Evolutionary conservation across 2,113 vertebrate genomes (phyloP).

Genomic region (Rallus limicola): DNA sequence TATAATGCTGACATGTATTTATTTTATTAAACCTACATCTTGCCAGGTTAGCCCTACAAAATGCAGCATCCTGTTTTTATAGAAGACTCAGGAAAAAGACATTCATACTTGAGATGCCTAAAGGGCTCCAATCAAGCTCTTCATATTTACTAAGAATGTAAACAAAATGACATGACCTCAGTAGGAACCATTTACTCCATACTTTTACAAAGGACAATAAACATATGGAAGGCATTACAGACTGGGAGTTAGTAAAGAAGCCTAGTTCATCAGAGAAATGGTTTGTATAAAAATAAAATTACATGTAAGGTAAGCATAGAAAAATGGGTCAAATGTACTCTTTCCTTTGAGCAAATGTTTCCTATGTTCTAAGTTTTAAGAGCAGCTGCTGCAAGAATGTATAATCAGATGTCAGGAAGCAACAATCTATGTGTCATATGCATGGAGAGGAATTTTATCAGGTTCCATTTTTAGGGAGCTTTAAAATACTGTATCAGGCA

Average conservation of each 20-base stretch:
- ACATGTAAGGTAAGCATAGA: not conserved
- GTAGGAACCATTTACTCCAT: constrained; percentile 49
- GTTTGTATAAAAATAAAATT: not conserved
- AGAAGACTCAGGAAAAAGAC: constrained; percentile 18
- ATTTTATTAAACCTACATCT: constrained; percentile 10
- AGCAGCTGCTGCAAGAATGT: not conserved
- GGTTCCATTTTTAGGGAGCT: not conserved
- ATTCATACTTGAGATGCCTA: constrained; percentile 63
- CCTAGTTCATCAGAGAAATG: not conserved
- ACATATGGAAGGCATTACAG: constrained; percentile 71
- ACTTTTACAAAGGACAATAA: constrained; percentile 51
- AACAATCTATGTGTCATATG: not conserved
- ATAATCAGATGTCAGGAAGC: constrained; percentile 5
- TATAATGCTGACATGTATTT: not conserved
- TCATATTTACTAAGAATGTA: constrained; percentile 67
- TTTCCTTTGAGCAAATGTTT: not conserved
- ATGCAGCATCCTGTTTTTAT: constrained; percentile 53
- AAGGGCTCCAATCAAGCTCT: constrained; percentile 46
- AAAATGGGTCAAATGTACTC: not conserved
- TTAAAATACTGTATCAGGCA: not conserved
- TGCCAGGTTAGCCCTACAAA: constrained; percentile 25
- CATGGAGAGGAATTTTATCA: not conserved
- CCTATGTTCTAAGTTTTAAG: not conserved
- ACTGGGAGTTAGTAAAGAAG: constrained; percentile 4
- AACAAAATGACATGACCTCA: constrained; percentile 68